Conservation (phyloP, 1,140 invertebrate genomes). For the Drosophila biarmipes region DNA sequence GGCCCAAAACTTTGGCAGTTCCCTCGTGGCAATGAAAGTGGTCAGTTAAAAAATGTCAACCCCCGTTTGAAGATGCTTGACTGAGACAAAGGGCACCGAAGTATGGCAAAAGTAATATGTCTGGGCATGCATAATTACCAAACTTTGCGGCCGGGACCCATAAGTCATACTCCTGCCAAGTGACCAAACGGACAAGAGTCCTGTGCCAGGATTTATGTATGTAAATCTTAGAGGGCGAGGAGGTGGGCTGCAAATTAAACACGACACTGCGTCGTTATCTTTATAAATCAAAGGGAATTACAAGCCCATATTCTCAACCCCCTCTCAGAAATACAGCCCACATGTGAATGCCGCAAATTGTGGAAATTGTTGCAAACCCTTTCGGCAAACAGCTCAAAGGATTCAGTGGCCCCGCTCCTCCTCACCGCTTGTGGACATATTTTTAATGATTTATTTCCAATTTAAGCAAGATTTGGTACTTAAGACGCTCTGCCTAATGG, state of each 20-base stretch:
- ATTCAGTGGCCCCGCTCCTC: not conserved
- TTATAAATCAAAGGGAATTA: slow-evolving; percentile 84
- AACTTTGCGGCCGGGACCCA: slow-evolving; percentile 47
- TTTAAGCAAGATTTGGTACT: slow-evolving; percentile 76
- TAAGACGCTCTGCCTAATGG: slow-evolving; percentile 71
- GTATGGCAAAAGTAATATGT: slow-evolving; percentile 38
- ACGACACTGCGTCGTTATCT: slow-evolving; percentile 75
- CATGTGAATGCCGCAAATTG: slow-evolving; percentile 54
- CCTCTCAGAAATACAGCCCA: slow-evolving; percentile 4
- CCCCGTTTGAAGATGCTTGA: slow-evolving; percentile 30
- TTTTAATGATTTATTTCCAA: slow-evolving; percentile 84
- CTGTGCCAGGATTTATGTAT: slow-evolving; percentile 60
- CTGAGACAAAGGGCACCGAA: slow-evolving; percentile 35
- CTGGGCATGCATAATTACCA: slow-evolving; percentile 49
- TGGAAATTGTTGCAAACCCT: slow-evolving; percentile 67
- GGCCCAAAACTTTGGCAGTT: slow-evolving; percentile 53
- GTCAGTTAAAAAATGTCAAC: slow-evolving; percentile 74
- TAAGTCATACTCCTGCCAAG: slow-evolving; percentile 63
- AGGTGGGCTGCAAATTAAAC: slow-evolving; percentile 67
- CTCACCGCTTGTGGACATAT: slow-evolving; percentile 31
- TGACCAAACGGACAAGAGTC: slow-evolving; percentile 49
- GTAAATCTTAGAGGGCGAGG: slow-evolving; percentile 28
- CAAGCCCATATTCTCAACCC: slow-evolving; percentile 28
- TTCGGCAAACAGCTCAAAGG: slow-evolving; percentile 50
- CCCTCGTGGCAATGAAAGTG: slow-evolving; percentile 59